Evolutionary conservation across 2,113 vertebrate species (phyloP).

Genomic region (Engystomops pustulosus): DNA sequence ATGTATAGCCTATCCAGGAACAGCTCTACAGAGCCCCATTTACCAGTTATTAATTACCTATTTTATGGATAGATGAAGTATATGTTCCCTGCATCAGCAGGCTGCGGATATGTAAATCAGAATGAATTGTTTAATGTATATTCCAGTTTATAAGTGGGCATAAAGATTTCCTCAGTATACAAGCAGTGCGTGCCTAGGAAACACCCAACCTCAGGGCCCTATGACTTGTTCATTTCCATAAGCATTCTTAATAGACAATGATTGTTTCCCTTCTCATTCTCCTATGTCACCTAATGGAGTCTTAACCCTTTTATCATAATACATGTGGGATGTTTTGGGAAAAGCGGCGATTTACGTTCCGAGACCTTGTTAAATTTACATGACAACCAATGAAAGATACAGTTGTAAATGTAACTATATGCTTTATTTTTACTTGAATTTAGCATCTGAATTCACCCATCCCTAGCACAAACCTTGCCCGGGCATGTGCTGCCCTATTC

Average conservation of each 20-base stretch:
- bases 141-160: too few species aligned
- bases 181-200: not conserved
- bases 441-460: not conserved
- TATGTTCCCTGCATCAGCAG: too few species aligned
- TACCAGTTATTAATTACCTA: too few species aligned
- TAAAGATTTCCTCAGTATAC: too few species aligned
- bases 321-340: slow-evolving; percentile 10
- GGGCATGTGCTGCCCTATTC: not conserved
- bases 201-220: not conserved
- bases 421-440: not conserved
- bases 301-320: not conserved
- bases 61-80: too few species aligned
- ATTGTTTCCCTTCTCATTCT: not conserved
- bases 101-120: too few species aligned
- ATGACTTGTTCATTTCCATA: not conserved
- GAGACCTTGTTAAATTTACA: slow-evolving; percentile 7
- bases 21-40: too few species aligned
- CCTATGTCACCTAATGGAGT: not conserved
- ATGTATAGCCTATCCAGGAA: too few species aligned
- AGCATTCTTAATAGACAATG: slow-evolving; percentile 11
- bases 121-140: too few species aligned
- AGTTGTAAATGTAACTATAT: not conserved
- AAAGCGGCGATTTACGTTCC: not conserved
- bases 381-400: not conserved
- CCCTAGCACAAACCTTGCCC: not conserved